Evolutionary conservation across 2,888 invertebrate species (phyloP).

Genomic region (Amphimallon solstitiale): DNA sequence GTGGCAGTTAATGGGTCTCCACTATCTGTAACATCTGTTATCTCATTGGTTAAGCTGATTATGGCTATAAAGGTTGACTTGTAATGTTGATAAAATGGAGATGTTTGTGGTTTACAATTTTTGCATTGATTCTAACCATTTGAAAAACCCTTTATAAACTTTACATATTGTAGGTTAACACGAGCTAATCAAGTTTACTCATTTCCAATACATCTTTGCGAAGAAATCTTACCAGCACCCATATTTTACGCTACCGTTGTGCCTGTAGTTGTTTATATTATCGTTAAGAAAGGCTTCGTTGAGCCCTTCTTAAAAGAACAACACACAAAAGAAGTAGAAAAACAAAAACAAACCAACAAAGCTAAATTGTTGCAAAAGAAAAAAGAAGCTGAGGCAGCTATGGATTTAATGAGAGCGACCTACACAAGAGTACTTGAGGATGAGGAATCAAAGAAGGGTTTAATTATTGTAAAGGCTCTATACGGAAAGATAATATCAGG

Average conservation of each 20-base stretch:
- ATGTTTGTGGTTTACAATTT: no score
- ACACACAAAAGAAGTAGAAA: conserved; percentile 81
- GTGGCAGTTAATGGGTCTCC: no score
- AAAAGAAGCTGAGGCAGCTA: conserved; percentile 85
- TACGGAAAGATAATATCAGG: conserved; percentile 75
- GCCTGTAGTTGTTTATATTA: conserved; percentile 83
- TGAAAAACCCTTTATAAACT: no score
- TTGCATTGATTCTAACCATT: no score
- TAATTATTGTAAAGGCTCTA: conserved; percentile 85
- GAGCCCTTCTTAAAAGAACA: conserved; percentile 85
- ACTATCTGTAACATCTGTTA: no score
- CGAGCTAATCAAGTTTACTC: conserved; percentile 89
- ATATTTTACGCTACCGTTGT: conserved; percentile 92
- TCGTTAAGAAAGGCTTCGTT: conserved; percentile 85
- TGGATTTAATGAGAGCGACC: conserved; percentile 91
- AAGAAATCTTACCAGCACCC: conserved; percentile 89
- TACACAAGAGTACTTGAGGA: conserved; percentile 83
- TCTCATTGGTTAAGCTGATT: no score
- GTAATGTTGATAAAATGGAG: no score
- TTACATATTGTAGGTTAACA: conserved; percentile 83
- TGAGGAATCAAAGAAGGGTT: conserved; percentile 84
- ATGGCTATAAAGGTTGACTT: no score
- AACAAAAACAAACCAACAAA: conserved; percentile 83
- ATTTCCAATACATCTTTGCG: conserved; percentile 90
- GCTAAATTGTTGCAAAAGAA: conserved; percentile 81